These are phyloP conservation scores for Aphidius gifuensis DNA, from an alignment of 1,140 invertebrate genomes.

Conservation along the genomic window DNA sequence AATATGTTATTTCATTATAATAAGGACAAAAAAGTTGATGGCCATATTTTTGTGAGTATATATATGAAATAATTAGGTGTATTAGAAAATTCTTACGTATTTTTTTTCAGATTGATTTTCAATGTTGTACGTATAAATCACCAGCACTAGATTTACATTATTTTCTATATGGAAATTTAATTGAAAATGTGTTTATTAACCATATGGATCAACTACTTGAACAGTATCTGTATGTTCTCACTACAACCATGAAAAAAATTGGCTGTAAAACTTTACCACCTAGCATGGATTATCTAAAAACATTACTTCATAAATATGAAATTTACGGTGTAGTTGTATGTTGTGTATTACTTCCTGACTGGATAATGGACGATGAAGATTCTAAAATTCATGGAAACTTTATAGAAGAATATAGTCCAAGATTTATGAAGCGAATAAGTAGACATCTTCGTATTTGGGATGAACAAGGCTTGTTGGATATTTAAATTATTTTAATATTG, in stretches of 20 bases:
- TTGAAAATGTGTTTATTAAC: constrained; percentile 33
- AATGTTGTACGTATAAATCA: constrained; percentile 49
- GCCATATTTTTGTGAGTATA: constrained; percentile 58
- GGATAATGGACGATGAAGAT: constrained; percentile 30
- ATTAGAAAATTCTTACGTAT: too few relatives aligned
- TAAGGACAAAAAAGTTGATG: constrained; percentile 44
- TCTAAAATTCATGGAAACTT: too few relatives aligned
- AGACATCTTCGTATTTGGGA: too few relatives aligned
- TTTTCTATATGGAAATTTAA: constrained; percentile 52
- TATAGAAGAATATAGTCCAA: too few relatives aligned
- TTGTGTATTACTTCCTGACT: constrained; percentile 31
- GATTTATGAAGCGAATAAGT: too few relatives aligned
- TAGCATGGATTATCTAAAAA: too few relatives aligned
- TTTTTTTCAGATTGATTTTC: constrained; percentile 57
- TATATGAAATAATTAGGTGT: background rate
- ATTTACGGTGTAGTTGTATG: constrained; percentile 35
- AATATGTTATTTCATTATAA: constrained; percentile 66
- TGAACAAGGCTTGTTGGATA: too few relatives aligned
- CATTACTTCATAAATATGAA: constrained; percentile 17
- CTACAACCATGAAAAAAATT: too few relatives aligned
- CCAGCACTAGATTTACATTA: constrained; percentile 57
- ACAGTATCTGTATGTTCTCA: too few relatives aligned
- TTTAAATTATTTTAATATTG: too few relatives aligned
- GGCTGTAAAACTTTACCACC: too few relatives aligned
- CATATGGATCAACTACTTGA: constrained; percentile 42